Conservation (phyloP, 2,797 vertebrate genomes). For the Myripristis murdjan region DNA sequence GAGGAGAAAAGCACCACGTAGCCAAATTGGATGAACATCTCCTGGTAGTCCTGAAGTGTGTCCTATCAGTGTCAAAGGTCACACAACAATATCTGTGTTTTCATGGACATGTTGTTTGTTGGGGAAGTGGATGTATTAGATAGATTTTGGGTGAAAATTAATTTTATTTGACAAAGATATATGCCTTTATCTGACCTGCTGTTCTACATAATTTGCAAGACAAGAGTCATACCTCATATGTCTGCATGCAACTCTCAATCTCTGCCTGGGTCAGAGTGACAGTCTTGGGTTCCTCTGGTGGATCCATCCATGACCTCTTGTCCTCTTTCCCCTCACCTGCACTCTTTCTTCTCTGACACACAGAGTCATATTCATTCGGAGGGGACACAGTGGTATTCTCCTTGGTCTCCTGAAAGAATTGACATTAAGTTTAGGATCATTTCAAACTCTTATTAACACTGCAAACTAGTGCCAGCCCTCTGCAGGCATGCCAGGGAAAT, state of each 20-base stretch:
- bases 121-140: not conserved
- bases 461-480: too few species aligned
- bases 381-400: constrained; percentile 53
- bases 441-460: not conserved
- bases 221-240: constrained; percentile 87
- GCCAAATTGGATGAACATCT: constrained; percentile 98
- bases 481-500: too few species aligned
- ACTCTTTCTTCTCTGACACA: constrained; percentile 65
- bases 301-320: constrained; percentile 93
- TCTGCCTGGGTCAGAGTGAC: constrained; percentile 91
- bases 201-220: not conserved
- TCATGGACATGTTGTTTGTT: not conserved
- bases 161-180: too few species aligned
- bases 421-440: constrained; percentile 7
- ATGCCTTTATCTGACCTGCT: too few species aligned
- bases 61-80: constrained; percentile 83
- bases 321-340: constrained; percentile 63
- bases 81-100: not conserved
- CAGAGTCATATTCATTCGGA: constrained; percentile 67
- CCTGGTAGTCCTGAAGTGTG: constrained; percentile 97
- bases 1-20: constrained; percentile 98
- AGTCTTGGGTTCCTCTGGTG: constrained; percentile 87
- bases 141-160: not conserved
- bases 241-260: constrained; percentile 96
- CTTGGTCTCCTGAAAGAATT: constrained; percentile 57